Evolutionary conservation across 2,797 vertebrate genomes (phyloP).

Genomic region (Tiaroga cobitis): DNA sequence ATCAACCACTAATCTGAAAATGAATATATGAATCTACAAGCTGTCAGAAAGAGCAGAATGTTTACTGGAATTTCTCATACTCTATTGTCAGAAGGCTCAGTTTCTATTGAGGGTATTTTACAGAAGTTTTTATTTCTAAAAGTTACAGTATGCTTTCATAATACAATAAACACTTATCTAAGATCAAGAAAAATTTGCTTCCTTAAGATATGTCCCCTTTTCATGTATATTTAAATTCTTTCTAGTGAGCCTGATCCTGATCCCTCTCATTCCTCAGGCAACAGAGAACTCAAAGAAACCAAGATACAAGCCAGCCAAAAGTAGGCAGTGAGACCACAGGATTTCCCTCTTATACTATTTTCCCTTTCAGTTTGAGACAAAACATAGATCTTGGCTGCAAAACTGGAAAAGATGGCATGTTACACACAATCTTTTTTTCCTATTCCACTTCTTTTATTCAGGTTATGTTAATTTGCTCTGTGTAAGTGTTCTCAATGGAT

Average conservation of each 20-base stretch:
- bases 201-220: neutral
- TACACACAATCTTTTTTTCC: slow-evolving; percentile 72
- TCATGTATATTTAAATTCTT: neutral
- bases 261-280: slow-evolving; percentile 43
- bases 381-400: slow-evolving; percentile 76
- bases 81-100: neutral
- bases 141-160: neutral
- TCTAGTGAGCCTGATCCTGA: slow-evolving; percentile 32
- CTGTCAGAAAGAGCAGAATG: neutral
- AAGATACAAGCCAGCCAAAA: slow-evolving; percentile 30
- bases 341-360: slow-evolving; percentile 69
- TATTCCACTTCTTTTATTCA: slow-evolving; percentile 67
- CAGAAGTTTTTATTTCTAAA: neutral
- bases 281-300: slow-evolving; percentile 12
- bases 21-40: too few relatives aligned
- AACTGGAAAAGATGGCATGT: slow-evolving; percentile 69
- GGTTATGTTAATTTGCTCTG: slow-evolving; percentile 74
- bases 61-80: neutral
- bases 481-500: slow-evolving; percentile 72
- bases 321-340: slow-evolving; percentile 50
- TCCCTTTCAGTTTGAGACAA: slow-evolving; percentile 73
- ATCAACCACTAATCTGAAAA: too few relatives aligned
- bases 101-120: neutral
- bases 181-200: neutral
- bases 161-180: neutral